Percentiles rank a stretch among this genome's conserved stretches.
Evolutionary conservation across 64 coral and sea anemone species (phyloP).

Genomic region (Stichodactyla helianthus): DNA sequence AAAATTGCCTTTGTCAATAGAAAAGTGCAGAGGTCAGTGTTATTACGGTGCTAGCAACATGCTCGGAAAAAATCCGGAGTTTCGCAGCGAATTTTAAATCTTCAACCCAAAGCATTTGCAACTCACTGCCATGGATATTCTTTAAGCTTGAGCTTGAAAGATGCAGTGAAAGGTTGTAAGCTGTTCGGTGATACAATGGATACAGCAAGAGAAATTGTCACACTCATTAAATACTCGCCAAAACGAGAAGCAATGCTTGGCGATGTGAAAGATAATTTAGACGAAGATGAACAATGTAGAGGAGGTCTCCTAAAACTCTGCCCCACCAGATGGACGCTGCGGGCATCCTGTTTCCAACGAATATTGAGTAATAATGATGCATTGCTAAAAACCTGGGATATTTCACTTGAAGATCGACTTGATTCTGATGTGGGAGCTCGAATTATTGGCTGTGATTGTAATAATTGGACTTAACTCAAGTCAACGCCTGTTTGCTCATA

Average conservation of each 20-base stretch:
- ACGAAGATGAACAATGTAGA: constrained; percentile 14
- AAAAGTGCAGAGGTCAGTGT: constrained; percentile 18
- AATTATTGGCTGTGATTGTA: constrained; percentile 31
- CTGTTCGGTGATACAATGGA: constrained; percentile 38
- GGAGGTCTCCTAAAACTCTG: constrained; percentile 5
- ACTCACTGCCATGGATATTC: constrained; percentile 41
- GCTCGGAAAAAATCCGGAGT: constrained; percentile 13
- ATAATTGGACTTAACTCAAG: constrained; percentile 42
- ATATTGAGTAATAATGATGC: constrained; percentile 26
- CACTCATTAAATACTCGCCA: constrained; percentile 39
- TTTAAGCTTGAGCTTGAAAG: constrained; percentile 18
- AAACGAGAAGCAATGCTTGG: constrained; percentile 39
- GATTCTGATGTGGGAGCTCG: constrained; percentile 39
- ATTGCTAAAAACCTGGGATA: constrained; percentile 26
- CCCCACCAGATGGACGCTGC: constrained; percentile 47
- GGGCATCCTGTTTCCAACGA: not conserved
- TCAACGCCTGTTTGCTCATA: constrained; percentile 19
- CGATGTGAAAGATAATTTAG: constrained; percentile 29
- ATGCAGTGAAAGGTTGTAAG: constrained; percentile 28
- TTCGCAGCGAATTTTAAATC: constrained; percentile 10
- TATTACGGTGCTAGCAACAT: constrained; percentile 27
- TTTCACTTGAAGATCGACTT: constrained; percentile 9
- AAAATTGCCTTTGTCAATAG: constrained; percentile 25
- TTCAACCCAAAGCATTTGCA: constrained; percentile 9
- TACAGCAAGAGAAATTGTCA: constrained; percentile 39